These are phyloP conservation scores for Argyresthia albistria DNA, from an alignment of 2,888 invertebrate species.

Conservation along the genomic window DNA sequence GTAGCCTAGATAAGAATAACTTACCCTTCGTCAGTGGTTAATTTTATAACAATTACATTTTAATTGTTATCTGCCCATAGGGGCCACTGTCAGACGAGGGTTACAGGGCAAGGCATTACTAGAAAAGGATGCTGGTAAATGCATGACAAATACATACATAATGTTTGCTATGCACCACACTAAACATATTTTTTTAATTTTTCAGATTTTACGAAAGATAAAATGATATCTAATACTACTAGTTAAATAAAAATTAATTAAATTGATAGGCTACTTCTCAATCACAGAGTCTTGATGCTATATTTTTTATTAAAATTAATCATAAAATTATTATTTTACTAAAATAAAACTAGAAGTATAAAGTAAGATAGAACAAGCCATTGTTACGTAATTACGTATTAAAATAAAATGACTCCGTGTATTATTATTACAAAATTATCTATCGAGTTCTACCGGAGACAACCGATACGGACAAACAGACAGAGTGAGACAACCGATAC, in stretches of 20 bases:
- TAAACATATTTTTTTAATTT: background rate
- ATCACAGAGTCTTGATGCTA: constrained; percentile 36
- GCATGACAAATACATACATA: constrained; percentile 12
- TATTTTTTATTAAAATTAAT: background rate
- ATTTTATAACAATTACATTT: too few species aligned
- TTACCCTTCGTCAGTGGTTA: too few species aligned
- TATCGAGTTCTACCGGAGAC: constrained; percentile 23
- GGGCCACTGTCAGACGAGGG: too few species aligned
- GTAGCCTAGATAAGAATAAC: too few species aligned
- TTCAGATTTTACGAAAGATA: constrained; percentile 14
- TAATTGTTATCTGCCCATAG: too few species aligned
- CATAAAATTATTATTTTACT: background rate
- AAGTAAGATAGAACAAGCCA: background rate
- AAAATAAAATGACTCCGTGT: background rate
- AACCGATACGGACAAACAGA: background rate
- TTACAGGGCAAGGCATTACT: too few species aligned
- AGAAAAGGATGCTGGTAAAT: too few species aligned
- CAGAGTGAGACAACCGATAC: background rate
- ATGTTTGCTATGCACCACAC: background rate
- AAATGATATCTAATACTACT: constrained; percentile 15
- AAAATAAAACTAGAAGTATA: background rate
- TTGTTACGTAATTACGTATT: background rate
- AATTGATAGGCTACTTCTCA: constrained; percentile 26
- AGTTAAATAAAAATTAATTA: constrained; percentile 22
- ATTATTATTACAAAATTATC: constrained; percentile 16